Evolutionary conservation across 1,140 invertebrate genomes (phyloP), one percentile per base, ranked within the genome.

Genomic region (Hycleus cichorii): DNA sequence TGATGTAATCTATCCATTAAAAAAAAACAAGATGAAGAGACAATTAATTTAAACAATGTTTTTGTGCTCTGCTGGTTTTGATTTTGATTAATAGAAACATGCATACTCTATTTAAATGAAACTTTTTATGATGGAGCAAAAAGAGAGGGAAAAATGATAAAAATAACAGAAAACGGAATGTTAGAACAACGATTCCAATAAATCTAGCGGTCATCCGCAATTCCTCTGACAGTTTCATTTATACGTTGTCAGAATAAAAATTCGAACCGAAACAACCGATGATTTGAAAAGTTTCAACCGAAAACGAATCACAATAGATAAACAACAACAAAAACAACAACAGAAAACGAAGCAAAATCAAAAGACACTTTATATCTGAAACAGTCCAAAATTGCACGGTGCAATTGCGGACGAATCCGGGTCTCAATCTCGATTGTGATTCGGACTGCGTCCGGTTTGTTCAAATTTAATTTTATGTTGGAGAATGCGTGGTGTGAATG

Each of bases 91-190:
- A 40, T 40, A 51, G 49, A 32, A 32, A 62, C 60, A 62, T 62
- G 60, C 60, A 62, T 62, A 62, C 60, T 58, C 60, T 62, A 62
- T 58, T 32, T 18, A 39, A 59, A 43, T n/a, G 18, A 42, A 32
- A 32, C 4, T 32, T 32, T 32, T 32, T 32, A 32, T 32, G 32
- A 32, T 5, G 7, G 7, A 32, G 7, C 32, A 32, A 32, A 7
- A 32, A 7, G 32, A 2, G 4, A 7, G 32, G 32, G 32, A 32
- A 32, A 32, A 32, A 32, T 7, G 32, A 18, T 18, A 18, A 18
- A 18, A 18, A 18, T 18, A 18, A 18, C 18, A 18, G 18, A 18
- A 18, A 32, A 32, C 32, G 32, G 32, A 46, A 49, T 58, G 48
- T 18, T 39, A 32, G 32, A 44, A 4, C 18, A 45, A 26, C 12